Percentiles rank a stretch among this genome's conserved stretches.
phyloP scores from a whole-genome alignment of 2,113 vertebrate genomes.

The Xenopus borealis region DNA sequence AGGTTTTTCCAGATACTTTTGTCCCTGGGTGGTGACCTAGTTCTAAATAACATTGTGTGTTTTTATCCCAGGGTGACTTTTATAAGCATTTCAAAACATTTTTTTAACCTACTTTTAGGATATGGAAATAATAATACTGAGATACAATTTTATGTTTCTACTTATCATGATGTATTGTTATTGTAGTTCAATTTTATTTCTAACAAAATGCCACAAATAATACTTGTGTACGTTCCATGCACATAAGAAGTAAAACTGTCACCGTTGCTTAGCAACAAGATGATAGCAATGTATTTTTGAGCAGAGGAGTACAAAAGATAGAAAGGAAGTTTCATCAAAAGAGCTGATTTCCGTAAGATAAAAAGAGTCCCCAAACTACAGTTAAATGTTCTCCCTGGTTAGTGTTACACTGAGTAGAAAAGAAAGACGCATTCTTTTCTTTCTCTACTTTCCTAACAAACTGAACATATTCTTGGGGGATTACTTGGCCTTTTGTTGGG shows the following conservation, averaged over 20 bases:
- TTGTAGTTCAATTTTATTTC: not conserved
- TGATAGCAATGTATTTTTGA: constrained; percentile 34
- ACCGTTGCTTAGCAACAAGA: constrained; percentile 24
- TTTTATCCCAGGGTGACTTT: too few relatives aligned
- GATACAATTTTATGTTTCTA: too few relatives aligned
- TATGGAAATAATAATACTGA: too few relatives aligned
- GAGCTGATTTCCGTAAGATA: constrained; percentile 19
- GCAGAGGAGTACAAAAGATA: constrained; percentile 19
- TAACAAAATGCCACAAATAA: constrained; percentile 3
- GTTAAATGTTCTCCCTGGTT: constrained; percentile 26
- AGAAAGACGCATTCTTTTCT: constrained; percentile 11
- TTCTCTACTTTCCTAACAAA: not conserved
- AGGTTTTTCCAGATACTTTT: too few relatives aligned
- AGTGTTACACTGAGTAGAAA: constrained; percentile 20
- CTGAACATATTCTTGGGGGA: constrained; percentile 1
- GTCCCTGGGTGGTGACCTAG: too few relatives aligned
- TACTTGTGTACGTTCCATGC: constrained; percentile 5
- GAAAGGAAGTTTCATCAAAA: constrained; percentile 30
- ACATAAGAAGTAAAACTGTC: constrained; percentile 19
- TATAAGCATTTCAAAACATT: too few relatives aligned
- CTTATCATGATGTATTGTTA: too few relatives aligned
- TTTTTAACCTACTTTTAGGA: too few relatives aligned
- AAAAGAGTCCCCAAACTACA: constrained; percentile 36
- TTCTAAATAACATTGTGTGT: too few relatives aligned
- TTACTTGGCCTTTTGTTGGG: constrained; percentile 21